A percentile compares a stretch with the other conserved stretches of the same genome.
Evolutionary conservation across 1,140 invertebrate species (phyloP).

Genomic region (Lordiphosa clarofinis): DNA sequence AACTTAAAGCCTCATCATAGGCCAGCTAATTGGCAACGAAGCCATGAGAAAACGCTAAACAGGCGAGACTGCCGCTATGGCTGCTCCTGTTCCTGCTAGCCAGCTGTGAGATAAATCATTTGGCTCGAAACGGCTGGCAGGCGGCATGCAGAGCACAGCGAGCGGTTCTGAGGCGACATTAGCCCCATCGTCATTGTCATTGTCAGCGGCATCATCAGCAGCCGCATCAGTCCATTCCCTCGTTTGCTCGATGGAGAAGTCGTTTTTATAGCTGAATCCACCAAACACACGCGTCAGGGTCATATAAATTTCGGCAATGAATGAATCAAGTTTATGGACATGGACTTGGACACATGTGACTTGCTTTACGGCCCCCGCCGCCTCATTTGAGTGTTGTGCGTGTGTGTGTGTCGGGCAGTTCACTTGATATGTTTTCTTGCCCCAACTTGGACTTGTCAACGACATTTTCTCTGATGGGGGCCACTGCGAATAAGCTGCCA

Average conservation of each 20-base stretch:
- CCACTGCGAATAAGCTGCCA: conserved; percentile 52
- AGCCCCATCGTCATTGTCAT: conserved; percentile 53
- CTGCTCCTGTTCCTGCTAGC: conserved; percentile 2
- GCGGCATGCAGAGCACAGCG: conserved; percentile 51
- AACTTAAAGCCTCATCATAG: no score
- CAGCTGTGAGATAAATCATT: conserved; percentile 66
- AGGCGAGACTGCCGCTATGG: no score
- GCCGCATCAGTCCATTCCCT: conserved; percentile 10
- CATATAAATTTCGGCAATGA: conserved; percentile 70
- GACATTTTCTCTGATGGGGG: conserved; percentile 34
- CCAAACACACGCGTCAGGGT: conserved; percentile 14
- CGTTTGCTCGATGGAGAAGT: neutral
- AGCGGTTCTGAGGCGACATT: conserved; percentile 38
- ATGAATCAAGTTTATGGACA: conserved; percentile 75
- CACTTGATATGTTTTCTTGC: conserved; percentile 55
- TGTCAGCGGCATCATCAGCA: conserved; percentile 26
- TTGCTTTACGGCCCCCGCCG: conserved; percentile 46
- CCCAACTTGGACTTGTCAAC: conserved; percentile 69
- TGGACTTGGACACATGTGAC: conserved; percentile 52
- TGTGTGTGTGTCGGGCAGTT: conserved; percentile 50
- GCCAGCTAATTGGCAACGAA: no score
- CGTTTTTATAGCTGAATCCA: conserved; percentile 3
- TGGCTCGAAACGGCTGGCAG: conserved; percentile 33
- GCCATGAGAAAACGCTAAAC: no score
- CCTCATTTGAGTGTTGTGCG: conserved; percentile 1